A percentile compares a stretch with the other conserved stretches of the same genome.
These are phyloP conservation scores for Leptatherina wallacei DNA, from an alignment of 2,797 vertebrate species.

Conservation along the genomic window DNA sequence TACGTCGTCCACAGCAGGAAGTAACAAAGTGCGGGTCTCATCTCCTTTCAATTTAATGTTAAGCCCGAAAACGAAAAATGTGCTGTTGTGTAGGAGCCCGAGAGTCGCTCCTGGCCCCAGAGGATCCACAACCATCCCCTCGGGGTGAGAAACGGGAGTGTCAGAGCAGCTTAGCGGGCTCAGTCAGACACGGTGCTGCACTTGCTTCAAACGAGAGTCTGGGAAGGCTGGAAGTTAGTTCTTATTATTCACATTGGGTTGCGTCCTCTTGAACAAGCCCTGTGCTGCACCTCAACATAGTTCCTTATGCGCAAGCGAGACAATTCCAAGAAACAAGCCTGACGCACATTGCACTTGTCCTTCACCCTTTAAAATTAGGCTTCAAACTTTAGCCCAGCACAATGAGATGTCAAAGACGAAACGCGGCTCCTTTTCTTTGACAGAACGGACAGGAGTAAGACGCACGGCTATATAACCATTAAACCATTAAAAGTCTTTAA, in stretches of 20 bases:
- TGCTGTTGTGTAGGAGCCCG: slow-evolving; percentile 87
- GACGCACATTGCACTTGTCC: slow-evolving; percentile 83
- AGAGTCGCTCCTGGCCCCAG: slow-evolving; percentile 90
- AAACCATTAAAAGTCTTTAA: slow-evolving; percentile 31
- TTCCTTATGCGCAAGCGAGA: slow-evolving; percentile 81
- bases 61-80: slow-evolving; percentile 83
- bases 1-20: slow-evolving; percentile 91
- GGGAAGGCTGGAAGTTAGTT: slow-evolving; percentile 42
- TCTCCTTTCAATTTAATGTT: slow-evolving; percentile 89
- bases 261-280: slow-evolving; percentile 55
- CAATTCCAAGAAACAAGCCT: slow-evolving; percentile 80
- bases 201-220: slow-evolving; percentile 49
- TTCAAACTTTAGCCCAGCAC: slow-evolving; percentile 40
- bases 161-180: slow-evolving; percentile 59
- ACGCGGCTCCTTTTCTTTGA: slow-evolving; percentile 15
- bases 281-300: slow-evolving; percentile 77
- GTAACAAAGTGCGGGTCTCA: slow-evolving; percentile 92
- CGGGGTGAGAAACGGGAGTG: slow-evolving; percentile 77
- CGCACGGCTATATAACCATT: slow-evolving; percentile 23
- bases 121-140: slow-evolving; percentile 94
- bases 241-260: slow-evolving; percentile 63
- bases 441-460: slow-evolving; percentile 1
- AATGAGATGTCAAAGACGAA: slow-evolving; percentile 20
- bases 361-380: slow-evolving; percentile 51
- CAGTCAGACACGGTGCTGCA: slow-evolving; percentile 61